Base-by-base conservation (phyloP, 1,140 invertebrate species). In the Arctopsyche grandis region DNA sequence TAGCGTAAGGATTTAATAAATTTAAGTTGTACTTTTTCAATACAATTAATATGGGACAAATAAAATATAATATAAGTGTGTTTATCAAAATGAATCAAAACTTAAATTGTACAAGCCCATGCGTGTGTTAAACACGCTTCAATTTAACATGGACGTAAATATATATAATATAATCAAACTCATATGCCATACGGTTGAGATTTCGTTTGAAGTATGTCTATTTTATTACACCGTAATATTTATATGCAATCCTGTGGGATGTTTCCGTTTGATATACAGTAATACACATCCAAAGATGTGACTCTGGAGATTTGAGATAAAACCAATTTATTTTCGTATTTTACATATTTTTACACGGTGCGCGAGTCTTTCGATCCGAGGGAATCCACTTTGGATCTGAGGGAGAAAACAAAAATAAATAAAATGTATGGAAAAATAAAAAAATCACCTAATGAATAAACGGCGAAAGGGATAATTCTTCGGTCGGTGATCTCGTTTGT, bases 261-360 rank as follows among this genome's bases (percentile, higher is more conserved):
- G 9, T 38, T 16, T 19, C n/a, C 56, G 16, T 60, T 60, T 60
- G 56, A 60, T 60, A 60, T 19, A 19, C 29, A 38, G 29, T 38
- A 38, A 38, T 38, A 38, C 29, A 38, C 7, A 38, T 38, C 29
- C 29, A 38, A 38, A 38, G 29, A 38, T 38, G 29, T 38, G 29
- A 19, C 56, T 60, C 56, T 10, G 7, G n/a, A 19, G 16, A 60
- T 21, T 16, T 60, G 56, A 60, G 56, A 21, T 60, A 19, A n/a
- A 21, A 21, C 56, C 14, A 21, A 19, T 60, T 60, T 60, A 60
- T 60, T 60, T 60, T 60, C 16, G 56, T 60, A 60, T 52, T 52
- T 52, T 52, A 52, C 16, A 19, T 60, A 60, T 60, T 60, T 60
- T 60, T 60, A 5, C 48, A 14, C 3, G 7, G 29, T 38, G 29